phyloP scores from a whole-genome alignment of 2,113 vertebrate species.

The Vanacampus margaritifer region DNA sequence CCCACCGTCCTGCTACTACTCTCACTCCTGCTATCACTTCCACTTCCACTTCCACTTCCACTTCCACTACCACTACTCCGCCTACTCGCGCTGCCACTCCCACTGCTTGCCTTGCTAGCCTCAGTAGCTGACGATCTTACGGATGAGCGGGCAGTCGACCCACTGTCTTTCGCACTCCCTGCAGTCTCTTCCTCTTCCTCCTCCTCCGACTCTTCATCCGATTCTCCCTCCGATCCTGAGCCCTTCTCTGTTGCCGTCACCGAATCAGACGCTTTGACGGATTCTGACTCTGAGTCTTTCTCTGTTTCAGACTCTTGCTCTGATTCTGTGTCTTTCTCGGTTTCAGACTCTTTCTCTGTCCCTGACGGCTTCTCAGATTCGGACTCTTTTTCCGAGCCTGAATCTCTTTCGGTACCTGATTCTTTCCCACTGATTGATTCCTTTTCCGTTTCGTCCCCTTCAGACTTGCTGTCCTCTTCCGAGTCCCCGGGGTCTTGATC shows the following conservation, averaged over 20 bases:
- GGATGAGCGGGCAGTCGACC: conserved; percentile 61
- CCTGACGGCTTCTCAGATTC: conserved; percentile 66
- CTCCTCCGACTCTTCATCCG: conserved; percentile 72
- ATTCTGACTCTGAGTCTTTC: conserved; percentile 55
- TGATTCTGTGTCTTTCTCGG: conserved; percentile 53
- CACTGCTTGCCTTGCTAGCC: conserved; percentile 43
- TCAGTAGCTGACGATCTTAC: conserved; percentile 63
- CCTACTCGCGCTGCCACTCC: neutral
- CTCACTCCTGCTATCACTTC: neutral
- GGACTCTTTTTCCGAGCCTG: conserved; percentile 67
- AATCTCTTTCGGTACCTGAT: conserved; percentile 58
- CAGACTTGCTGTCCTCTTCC: conserved; percentile 74
- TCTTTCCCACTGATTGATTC: conserved; percentile 67
- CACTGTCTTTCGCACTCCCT: conserved; percentile 54
- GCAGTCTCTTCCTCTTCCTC: conserved; percentile 68
- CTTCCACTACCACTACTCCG: conserved; percentile 6
- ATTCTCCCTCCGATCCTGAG: conserved; percentile 51
- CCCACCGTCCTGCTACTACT: conserved; percentile 20
- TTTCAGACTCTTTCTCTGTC: conserved; percentile 62
- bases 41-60: neutral
- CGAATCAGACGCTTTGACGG: conserved; percentile 50
- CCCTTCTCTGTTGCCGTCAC: conserved; percentile 58
- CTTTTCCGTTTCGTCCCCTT: conserved; percentile 60
- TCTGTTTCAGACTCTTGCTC: conserved; percentile 56
- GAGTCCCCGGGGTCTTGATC: conserved; percentile 72